A percentile compares a stretch with the other conserved stretches of the same genome.
Evolutionary conservation across 2,797 vertebrate species (phyloP).

Genomic region (Mormyrops attenuatus): DNA sequence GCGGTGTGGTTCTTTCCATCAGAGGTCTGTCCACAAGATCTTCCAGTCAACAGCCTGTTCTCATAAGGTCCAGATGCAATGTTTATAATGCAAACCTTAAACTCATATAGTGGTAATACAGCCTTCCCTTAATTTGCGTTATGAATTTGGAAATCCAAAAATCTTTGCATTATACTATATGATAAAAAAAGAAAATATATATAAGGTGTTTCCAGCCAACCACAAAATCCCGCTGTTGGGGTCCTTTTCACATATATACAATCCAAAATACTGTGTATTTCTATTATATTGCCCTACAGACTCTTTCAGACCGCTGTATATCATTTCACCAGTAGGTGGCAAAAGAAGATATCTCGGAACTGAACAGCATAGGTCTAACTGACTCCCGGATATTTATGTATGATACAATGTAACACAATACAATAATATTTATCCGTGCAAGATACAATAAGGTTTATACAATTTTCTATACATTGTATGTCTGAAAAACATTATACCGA

Average conservation of each 20-base stretch:
- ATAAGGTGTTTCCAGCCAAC: neutral
- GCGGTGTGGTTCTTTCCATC: neutral
- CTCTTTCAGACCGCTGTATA: neutral
- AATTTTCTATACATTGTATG: neutral
- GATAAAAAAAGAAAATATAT: neutral
- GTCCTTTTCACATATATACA: neutral
- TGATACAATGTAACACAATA: neutral
- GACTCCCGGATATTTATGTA: neutral
- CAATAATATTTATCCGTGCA: neutral
- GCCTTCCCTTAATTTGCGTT: neutral
- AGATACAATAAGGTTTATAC: neutral
- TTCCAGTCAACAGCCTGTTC: neutral
- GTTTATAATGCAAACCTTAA: neutral
- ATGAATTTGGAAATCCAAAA: neutral
- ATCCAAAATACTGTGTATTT: neutral
- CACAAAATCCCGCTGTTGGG: neutral
- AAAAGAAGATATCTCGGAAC: neutral
- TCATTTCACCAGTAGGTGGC: neutral
- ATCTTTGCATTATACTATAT: neutral
- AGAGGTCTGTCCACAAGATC: neutral
- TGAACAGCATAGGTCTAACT: neutral
- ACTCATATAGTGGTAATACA: neutral
- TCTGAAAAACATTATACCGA: neutral
- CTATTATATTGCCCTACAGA: neutral
- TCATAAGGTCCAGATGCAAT: neutral